Conservation (phyloP, 2,888 invertebrate genomes). For the Hyposoter dolosus region DNA sequence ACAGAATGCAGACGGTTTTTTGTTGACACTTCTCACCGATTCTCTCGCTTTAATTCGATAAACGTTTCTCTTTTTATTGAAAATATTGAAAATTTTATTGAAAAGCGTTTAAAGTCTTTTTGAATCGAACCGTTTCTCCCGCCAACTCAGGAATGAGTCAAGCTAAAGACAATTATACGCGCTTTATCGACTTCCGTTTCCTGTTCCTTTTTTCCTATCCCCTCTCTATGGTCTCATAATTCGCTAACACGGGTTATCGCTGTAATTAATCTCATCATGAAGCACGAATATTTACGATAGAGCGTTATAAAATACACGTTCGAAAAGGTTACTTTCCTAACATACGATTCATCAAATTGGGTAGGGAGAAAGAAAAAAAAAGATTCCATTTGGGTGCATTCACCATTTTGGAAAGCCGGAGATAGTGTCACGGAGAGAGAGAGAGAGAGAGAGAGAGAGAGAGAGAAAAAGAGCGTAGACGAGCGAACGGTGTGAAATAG, state of each 20-base stretch:
- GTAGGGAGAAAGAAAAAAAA: not conserved
- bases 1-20: not conserved
- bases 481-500: slow-evolving; percentile 72
- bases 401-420: slow-evolving; percentile 64
- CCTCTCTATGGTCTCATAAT: not conserved
- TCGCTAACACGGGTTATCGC: not conserved
- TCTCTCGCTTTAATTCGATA: not conserved
- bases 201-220: slow-evolving; percentile 52
- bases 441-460: not conserved
- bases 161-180: slow-evolving; percentile 23
- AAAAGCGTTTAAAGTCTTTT: not conserved
- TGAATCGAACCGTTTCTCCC: slow-evolving; percentile 1
- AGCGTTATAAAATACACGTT: not conserved
- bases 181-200: slow-evolving; percentile 49
- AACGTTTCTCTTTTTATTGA: too few relatives aligned
- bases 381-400: slow-evolving; percentile 9
- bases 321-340: slow-evolving; percentile 7
- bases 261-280: not conserved
- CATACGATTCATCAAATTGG: not conserved
- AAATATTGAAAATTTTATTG: too few relatives aligned
- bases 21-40: not conserved
- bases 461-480: not conserved
- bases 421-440: not conserved
- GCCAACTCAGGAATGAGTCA: slow-evolving; percentile 18
- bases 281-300: slow-evolving; percentile 1